These are phyloP conservation scores for Corbicula japonica DNA, from an alignment of 2,888 invertebrate genomes.

Conservation along the genomic window DNA sequence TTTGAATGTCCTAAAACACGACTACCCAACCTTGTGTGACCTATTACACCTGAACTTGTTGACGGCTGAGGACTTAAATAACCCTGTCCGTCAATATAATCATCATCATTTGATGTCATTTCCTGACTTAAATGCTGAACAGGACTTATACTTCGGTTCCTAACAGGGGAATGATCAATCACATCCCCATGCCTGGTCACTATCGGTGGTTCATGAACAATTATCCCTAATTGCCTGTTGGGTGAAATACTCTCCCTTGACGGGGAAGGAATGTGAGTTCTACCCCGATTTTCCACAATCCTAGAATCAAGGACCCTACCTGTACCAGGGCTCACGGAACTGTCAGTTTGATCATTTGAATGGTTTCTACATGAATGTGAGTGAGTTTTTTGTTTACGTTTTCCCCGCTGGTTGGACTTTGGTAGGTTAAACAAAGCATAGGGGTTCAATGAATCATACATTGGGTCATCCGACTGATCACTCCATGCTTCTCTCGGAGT, in stretches of 20 bases:
- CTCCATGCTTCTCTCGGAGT: conserved; percentile 60
- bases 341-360: conserved; percentile 3
- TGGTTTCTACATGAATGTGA: conserved; percentile 23
- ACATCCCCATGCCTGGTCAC: too few species aligned
- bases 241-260: background rate
- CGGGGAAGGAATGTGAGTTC: conserved; percentile 5
- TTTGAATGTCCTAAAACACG: conserved; percentile 42
- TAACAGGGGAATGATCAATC: too few species aligned
- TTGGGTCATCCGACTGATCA: conserved; percentile 49
- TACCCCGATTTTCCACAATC: background rate
- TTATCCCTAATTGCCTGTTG: background rate
- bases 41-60: conserved; percentile 40
- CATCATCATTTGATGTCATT: conserved; percentile 1
- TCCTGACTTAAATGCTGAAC: too few species aligned
- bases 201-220: background rate
- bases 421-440: conserved; percentile 79
- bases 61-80: conserved; percentile 41
- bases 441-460: conserved; percentile 75
- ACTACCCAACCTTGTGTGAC: conserved; percentile 11
- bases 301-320: background rate
- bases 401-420: conserved; percentile 47
- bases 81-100: conserved; percentile 4
- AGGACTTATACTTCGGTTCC: too few species aligned
- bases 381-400: conserved; percentile 46
- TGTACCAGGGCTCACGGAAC: background rate